These are phyloP conservation scores for Echiichthys vipera DNA, from an alignment of 2,797 vertebrate genomes.

Conservation along the genomic window DNA sequence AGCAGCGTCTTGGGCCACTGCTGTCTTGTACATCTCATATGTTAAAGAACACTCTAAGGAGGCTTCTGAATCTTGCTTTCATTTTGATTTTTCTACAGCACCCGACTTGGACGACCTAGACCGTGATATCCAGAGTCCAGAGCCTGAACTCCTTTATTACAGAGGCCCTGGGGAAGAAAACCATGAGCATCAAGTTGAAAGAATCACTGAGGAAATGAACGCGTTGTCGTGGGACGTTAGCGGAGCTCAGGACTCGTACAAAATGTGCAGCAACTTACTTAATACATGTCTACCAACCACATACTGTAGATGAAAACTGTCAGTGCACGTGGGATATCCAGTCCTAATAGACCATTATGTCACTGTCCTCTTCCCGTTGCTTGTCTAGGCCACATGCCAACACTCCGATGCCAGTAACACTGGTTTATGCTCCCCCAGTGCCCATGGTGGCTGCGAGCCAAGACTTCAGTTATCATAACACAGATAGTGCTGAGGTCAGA, in stretches of 20 bases:
- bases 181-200: not conserved
- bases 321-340: not conserved
- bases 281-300: not conserved
- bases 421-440: not conserved
- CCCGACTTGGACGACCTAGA: constrained; percentile 43
- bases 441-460: constrained; percentile 41
- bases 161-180: constrained; percentile 37
- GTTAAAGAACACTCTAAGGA: not conserved
- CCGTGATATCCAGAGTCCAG: constrained; percentile 56
- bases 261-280: not conserved
- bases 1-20: not conserved
- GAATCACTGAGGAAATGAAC: constrained; percentile 16
- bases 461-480: constrained; percentile 60
- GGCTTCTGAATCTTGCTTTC: not conserved
- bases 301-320: not conserved
- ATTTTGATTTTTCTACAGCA: constrained; percentile 28
- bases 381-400: constrained; percentile 50
- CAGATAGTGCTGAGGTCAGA: constrained; percentile 46
- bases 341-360: constrained; percentile 19
- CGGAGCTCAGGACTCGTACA: constrained; percentile 42
- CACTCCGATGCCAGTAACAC: constrained; percentile 20
- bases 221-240: not conserved
- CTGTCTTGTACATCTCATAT: not conserved
- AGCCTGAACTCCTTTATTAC: constrained; percentile 62
- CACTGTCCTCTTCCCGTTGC: constrained; percentile 23